Conservation (phyloP, 2,888 invertebrate species). For the Myopa testacea region DNA sequence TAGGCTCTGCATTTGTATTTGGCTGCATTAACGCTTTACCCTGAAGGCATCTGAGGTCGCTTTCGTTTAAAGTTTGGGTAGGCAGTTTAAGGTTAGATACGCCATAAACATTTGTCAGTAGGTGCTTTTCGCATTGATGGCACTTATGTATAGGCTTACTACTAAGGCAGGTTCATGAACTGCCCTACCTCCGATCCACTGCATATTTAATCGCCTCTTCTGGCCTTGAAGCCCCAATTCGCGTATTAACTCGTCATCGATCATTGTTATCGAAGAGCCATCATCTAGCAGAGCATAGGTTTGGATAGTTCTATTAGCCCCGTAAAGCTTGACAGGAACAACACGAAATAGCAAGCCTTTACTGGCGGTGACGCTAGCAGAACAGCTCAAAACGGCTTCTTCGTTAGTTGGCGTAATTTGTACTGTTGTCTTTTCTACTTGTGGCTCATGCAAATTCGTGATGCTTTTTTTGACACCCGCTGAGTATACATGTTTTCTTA, state of each 20-base stretch:
- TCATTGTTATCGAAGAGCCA: constrained; percentile 41
- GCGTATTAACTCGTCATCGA: constrained; percentile 32
- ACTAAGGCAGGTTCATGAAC: neutral
- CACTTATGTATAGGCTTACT: constrained; percentile 3
- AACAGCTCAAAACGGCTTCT: neutral
- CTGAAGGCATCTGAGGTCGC: neutral
- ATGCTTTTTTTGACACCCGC: neutral
- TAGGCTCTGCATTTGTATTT: constrained; percentile 29
- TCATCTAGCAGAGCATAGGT: constrained; percentile 39
- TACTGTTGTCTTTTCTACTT: neutral
- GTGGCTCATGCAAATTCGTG: neutral
- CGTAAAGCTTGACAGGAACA: constrained; percentile 27
- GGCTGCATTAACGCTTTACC: constrained; percentile 18
- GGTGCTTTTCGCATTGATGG: neutral
- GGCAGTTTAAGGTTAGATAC: neutral
- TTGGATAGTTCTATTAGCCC: constrained; percentile 11
- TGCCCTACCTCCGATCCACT: constrained; percentile 37
- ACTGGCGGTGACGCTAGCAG: neutral
- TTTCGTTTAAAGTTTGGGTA: constrained; percentile 8
- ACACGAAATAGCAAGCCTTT: constrained; percentile 30
- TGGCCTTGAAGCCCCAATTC: constrained; percentile 37
- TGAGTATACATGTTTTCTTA: neutral
- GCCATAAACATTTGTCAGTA: constrained; percentile 16
- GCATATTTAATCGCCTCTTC: constrained; percentile 14
- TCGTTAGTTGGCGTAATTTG: neutral